phyloP scores from a whole-genome alignment of 2,113 vertebrate species.

The Pterocles orientalis region DNA sequence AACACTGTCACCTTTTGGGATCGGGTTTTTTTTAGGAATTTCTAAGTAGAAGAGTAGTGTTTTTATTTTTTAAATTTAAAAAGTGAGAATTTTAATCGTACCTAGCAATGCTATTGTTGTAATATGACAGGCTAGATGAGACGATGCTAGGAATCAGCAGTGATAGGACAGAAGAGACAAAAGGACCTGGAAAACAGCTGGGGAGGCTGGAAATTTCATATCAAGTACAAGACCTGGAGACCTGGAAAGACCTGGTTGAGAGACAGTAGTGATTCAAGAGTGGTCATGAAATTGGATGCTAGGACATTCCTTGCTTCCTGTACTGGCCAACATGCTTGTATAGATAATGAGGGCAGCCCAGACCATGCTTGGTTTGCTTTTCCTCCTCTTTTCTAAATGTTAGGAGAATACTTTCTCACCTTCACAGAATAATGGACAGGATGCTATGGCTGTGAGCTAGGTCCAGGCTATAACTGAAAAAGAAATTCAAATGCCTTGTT shows the following conservation, averaged over 20 bases:
- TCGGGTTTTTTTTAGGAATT: background rate
- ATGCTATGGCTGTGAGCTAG: background rate
- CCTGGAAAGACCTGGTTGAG: background rate
- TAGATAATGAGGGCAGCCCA: background rate
- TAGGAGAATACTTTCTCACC: background rate
- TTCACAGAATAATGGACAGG: background rate
- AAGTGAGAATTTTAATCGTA: background rate
- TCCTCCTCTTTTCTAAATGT: background rate
- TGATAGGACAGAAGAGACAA: background rate
- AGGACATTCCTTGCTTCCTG: background rate
- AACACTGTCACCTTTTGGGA: background rate
- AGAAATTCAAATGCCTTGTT: background rate
- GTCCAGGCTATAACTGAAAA: background rate
- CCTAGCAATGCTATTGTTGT: background rate
- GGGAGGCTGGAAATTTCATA: background rate
- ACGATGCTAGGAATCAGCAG: background rate
- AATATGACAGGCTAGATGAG: background rate
- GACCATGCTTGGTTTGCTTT: background rate
- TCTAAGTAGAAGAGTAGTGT: background rate
- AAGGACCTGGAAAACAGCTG: background rate
- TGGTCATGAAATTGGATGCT: background rate
- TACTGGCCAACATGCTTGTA: background rate
- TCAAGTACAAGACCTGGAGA: background rate
- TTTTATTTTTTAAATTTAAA: background rate
- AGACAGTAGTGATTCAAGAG: background rate